These are phyloP conservation scores for Drosophila buzzatii DNA, from an alignment of 2,888 invertebrate genomes.

Conservation along the genomic window DNA sequence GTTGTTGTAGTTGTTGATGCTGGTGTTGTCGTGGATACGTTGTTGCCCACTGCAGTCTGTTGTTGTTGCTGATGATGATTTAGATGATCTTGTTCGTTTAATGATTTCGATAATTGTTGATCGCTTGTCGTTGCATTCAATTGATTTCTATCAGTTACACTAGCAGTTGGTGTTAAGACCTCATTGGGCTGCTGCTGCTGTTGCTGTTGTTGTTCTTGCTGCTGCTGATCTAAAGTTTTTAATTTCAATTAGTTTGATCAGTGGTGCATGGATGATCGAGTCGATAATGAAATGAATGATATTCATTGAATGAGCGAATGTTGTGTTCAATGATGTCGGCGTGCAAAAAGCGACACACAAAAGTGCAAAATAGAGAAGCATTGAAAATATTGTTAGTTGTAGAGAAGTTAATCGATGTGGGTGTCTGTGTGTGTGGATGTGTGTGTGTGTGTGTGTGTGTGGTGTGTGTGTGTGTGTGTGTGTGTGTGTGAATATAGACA, in stretches of 20 bases:
- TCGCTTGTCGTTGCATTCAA: constrained; percentile 72
- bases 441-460: constrained; percentile 7
- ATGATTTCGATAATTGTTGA: constrained; percentile 78
- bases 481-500: constrained; percentile 3
- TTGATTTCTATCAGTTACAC: constrained; percentile 57
- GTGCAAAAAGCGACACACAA: constrained; percentile 22
- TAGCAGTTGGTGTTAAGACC: constrained; percentile 62
- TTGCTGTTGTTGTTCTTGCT: constrained; percentile 38
- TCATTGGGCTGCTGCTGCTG: constrained; percentile 60
- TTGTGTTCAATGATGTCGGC: constrained; percentile 18
- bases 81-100: constrained; percentile 76
- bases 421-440: constrained; percentile 2
- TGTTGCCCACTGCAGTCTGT: constrained; percentile 67
- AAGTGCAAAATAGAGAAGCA: constrained; percentile 25
- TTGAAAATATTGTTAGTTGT: constrained; percentile 28
- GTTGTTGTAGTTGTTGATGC: constrained; percentile 75
- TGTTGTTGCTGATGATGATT: constrained; percentile 56
- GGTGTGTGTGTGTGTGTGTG: not conserved
- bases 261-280: constrained; percentile 51
- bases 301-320: constrained; percentile 23
- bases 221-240: constrained; percentile 71
- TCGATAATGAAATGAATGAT: constrained; percentile 14
- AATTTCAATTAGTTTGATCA: constrained; percentile 55
- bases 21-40: constrained; percentile 68
- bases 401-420: not conserved